Evolutionary conservation across 2,797 vertebrate species (phyloP).

Genomic region (Brachyalestes nurse): DNA sequence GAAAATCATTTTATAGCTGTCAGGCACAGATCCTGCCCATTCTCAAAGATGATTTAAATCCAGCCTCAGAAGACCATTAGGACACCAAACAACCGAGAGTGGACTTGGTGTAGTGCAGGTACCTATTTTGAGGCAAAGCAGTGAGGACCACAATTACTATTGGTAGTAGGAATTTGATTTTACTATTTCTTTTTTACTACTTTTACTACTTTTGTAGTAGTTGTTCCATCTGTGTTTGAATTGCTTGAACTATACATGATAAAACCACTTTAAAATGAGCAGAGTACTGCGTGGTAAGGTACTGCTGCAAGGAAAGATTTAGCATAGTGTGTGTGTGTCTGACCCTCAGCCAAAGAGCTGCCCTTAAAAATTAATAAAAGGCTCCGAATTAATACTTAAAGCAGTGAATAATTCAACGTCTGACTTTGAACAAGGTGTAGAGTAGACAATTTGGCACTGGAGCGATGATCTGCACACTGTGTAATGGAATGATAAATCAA

Average conservation of each 20-base stretch:
- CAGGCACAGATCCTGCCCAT: not conserved
- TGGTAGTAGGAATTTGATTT: not conserved
- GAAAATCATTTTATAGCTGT: constrained; percentile 30
- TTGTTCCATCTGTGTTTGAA: not conserved
- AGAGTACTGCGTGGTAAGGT: not conserved
- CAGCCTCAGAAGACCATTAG: not conserved
- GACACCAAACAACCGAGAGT: not conserved
- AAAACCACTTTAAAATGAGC: not conserved
- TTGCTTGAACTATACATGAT: constrained; percentile 11
- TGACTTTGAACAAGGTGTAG: constrained; percentile 63
- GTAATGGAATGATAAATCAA: constrained; percentile 42
- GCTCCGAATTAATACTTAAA: constrained; percentile 74
- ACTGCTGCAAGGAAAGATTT: not conserved
- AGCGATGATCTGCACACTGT: constrained; percentile 46
- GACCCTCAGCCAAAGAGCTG: constrained; percentile 68
- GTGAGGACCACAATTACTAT: not conserved
- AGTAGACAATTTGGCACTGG: constrained; percentile 57
- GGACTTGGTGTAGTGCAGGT: not conserved
- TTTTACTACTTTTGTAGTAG: too few species aligned
- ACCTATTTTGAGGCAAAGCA: not conserved
- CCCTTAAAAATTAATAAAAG: constrained; percentile 77
- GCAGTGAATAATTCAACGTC: constrained; percentile 75
- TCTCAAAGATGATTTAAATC: constrained; percentile 1
- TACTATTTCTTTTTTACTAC: too few species aligned
- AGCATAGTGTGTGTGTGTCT: not conserved